phyloP scores from a whole-genome alignment of 2,113 vertebrate genomes.

The Hippoglossus stenolepis region DNA sequence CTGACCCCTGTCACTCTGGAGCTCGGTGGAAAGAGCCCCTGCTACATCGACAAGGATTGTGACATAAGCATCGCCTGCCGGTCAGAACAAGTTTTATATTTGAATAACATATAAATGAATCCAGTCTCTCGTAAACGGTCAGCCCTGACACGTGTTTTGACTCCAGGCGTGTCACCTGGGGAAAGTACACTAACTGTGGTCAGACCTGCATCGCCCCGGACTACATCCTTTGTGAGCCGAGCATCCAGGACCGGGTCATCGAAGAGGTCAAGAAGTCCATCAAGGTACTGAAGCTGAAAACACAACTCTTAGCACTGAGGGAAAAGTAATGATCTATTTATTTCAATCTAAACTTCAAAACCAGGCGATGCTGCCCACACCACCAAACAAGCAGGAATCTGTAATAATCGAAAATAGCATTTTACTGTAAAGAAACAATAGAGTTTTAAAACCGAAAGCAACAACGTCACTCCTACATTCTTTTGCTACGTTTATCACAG shows the following conservation, averaged over 20 bases:
- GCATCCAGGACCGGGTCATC: slow-evolving; percentile 87
- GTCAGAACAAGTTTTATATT: slow-evolving; percentile 67
- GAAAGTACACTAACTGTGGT: slow-evolving; percentile 93
- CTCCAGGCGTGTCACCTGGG: slow-evolving; percentile 90
- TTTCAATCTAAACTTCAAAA: too few relatives aligned
- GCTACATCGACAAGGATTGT: slow-evolving; percentile 92
- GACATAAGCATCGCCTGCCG: slow-evolving; percentile 88
- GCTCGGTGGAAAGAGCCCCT: slow-evolving; percentile 95
- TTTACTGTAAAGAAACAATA: too few relatives aligned
- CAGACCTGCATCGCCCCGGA: slow-evolving; percentile 96
- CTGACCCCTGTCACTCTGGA: slow-evolving; percentile 94
- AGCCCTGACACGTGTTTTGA: not conserved
- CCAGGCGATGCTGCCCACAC: too few relatives aligned
- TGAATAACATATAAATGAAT: not conserved
- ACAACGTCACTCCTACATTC: too few relatives aligned
- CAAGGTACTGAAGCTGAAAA: slow-evolving; percentile 77
- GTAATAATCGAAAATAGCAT: too few relatives aligned
- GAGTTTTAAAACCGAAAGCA: too few relatives aligned
- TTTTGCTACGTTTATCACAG: too few relatives aligned
- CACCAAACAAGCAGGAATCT: too few relatives aligned
- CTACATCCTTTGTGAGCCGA: slow-evolving; percentile 91
- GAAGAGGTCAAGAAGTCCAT: slow-evolving; percentile 86
- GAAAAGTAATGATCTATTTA: not conserved
- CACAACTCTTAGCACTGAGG: not conserved
- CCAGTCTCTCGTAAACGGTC: not conserved